These are phyloP conservation scores for Lycia hirtaria DNA, from an alignment of 2,888 invertebrate genomes.

Conservation along the genomic window DNA sequence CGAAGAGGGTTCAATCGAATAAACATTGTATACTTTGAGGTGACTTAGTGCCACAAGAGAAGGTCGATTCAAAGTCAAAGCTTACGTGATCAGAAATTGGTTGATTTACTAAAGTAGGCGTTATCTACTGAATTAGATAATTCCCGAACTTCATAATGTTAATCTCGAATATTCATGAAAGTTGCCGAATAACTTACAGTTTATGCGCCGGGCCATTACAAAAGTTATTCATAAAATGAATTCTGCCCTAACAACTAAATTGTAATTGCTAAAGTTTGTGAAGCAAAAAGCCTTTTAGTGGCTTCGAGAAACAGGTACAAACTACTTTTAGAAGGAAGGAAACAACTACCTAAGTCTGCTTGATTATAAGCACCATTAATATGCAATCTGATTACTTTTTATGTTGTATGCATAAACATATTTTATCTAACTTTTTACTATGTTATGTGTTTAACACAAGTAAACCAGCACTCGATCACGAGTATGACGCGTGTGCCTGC, in stretches of 20 bases:
- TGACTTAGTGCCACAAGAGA: conserved; percentile 1
- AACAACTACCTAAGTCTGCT: conserved; percentile 29
- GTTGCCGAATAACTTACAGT: conserved; percentile 26
- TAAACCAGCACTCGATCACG: too few species aligned
- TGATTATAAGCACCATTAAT: too few species aligned
- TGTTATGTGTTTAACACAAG: too few species aligned
- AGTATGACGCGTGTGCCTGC: too few species aligned
- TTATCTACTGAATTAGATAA: conserved; percentile 25
- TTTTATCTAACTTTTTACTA: too few species aligned
- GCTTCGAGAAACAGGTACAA: conserved; percentile 41
- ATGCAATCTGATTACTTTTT: too few species aligned
- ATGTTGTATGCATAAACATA: too few species aligned
- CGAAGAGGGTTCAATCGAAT: conserved; percentile 1
- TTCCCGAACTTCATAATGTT: conserved; percentile 17
- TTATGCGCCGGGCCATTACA: conserved; percentile 22
- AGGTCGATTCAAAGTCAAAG: conserved; percentile 5
- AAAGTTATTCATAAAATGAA: conserved; percentile 39
- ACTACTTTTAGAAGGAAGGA: conserved; percentile 37
- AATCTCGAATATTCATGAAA: conserved; percentile 27
- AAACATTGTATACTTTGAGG: background rate
- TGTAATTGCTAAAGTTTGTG: conserved; percentile 52
- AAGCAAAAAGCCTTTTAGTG: conserved; percentile 47
- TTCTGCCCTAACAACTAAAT: conserved; percentile 40
- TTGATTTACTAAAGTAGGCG: conserved; percentile 5
- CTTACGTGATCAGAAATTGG: background rate